These are phyloP conservation scores for Stenotaenia linearis DNA, from an alignment of 2,888 invertebrate genomes.

Conservation along the genomic window DNA sequence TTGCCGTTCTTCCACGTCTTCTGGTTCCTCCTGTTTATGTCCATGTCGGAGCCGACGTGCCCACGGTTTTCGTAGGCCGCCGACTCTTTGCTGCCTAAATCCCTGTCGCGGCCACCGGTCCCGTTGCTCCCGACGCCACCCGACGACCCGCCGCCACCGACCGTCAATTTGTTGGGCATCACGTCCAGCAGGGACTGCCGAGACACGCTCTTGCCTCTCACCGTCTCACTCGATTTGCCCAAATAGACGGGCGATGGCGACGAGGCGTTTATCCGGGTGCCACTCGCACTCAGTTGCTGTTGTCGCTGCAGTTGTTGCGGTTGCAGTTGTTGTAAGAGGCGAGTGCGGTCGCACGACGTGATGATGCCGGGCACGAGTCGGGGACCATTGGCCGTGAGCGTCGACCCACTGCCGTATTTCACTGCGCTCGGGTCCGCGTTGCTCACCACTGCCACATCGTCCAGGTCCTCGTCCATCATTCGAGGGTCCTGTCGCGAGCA, in stretches of 20 bases:
- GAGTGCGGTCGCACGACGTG: conserved; percentile 41
- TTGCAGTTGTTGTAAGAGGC: conserved; percentile 44
- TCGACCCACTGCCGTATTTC: conserved; percentile 56
- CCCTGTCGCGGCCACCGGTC: conserved; percentile 37
- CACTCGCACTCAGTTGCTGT: conserved; percentile 53
- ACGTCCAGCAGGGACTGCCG: conserved; percentile 61
- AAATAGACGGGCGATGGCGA: conserved; percentile 49
- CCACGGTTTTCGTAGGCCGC: conserved; percentile 62
- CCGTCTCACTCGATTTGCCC: conserved; percentile 36
- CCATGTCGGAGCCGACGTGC: conserved; percentile 64
- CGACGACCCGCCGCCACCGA: conserved; percentile 41
- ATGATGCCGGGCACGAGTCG: conserved; percentile 49
- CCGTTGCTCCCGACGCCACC: conserved; percentile 39
- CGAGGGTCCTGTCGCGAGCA: conserved; percentile 43
- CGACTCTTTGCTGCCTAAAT: conserved; percentile 54
- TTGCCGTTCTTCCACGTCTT: conserved; percentile 3
- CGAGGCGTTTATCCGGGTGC: conserved; percentile 52
- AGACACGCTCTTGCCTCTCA: conserved; percentile 54
- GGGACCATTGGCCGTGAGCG: conserved; percentile 56
- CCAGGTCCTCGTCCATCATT: conserved; percentile 41
- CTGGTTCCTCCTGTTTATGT: conserved; percentile 60
- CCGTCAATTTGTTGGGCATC: conserved; percentile 67
- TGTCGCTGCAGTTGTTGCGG: neutral
- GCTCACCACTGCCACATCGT: conserved; percentile 57
- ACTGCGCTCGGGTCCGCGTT: conserved; percentile 54